These are phyloP conservation scores for Agonopterix subpropinquella DNA, from an alignment of 2,888 invertebrate species.

Conservation along the genomic window DNA sequence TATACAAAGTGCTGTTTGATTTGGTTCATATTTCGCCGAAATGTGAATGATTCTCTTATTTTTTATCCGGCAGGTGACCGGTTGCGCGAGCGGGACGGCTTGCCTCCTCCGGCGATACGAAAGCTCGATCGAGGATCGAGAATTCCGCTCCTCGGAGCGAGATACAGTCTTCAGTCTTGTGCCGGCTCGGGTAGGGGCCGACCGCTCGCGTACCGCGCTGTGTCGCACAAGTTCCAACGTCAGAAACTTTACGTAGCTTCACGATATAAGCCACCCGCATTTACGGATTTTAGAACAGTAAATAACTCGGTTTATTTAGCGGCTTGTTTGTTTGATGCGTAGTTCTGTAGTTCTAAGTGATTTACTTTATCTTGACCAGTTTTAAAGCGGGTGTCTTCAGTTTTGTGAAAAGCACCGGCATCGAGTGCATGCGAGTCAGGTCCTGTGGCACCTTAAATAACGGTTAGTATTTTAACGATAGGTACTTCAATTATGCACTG, in stretches of 20 bases:
- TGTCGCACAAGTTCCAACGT: constrained; percentile 32
- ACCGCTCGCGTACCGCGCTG: constrained; percentile 29
- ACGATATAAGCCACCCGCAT: constrained; percentile 20
- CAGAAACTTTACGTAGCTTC: constrained; percentile 63
- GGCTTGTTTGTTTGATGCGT: constrained; percentile 13
- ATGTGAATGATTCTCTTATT: constrained; percentile 44
- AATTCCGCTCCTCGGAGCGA: constrained; percentile 20
- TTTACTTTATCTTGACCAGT: constrained; percentile 24
- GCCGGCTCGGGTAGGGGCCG: constrained; percentile 50
- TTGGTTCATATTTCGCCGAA: constrained; percentile 63
- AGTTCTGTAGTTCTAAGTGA: constrained; percentile 20
- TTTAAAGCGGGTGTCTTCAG: constrained; percentile 44
- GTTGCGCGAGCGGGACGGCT: constrained; percentile 56
- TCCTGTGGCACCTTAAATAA: constrained; percentile 67
- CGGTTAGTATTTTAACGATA: constrained; percentile 45
- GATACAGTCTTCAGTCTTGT: constrained; percentile 64
- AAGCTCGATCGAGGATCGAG: constrained; percentile 46
- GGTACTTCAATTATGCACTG: no score
- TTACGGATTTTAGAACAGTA: constrained; percentile 19
- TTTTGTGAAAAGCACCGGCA: constrained; percentile 61
- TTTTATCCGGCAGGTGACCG: constrained; percentile 61
- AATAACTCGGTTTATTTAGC: constrained; percentile 25
- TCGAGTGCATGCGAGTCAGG: constrained; percentile 50
- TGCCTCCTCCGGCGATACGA: constrained; percentile 27
- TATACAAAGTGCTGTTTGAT: constrained; percentile 31